Percentiles rank a stretch among this genome's conserved stretches.
These are phyloP conservation scores for Urechis unicinctus DNA, from an alignment of 2,888 invertebrate genomes.

Conservation along the genomic window DNA sequence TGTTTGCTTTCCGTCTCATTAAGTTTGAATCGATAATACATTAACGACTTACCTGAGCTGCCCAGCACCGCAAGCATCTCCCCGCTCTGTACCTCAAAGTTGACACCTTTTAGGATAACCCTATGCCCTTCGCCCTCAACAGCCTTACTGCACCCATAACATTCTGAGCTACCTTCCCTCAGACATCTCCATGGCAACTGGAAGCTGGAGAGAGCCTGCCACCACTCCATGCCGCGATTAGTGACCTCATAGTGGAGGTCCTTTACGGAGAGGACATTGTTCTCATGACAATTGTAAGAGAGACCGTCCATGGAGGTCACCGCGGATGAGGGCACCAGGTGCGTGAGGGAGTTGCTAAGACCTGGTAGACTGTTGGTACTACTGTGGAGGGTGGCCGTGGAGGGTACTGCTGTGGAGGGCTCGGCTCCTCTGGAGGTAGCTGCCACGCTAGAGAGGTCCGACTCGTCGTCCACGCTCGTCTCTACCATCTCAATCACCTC, in stretches of 20 bases:
- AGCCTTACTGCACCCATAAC: constrained; percentile 6
- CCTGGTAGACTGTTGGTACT: no score
- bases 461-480: no score
- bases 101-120: constrained; percentile 30
- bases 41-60: constrained; percentile 28
- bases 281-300: neutral
- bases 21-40: no score
- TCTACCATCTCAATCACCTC: no score
- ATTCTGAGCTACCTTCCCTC: neutral
- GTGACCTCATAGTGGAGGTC: neutral
- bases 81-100: constrained; percentile 31
- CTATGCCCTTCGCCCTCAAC: constrained; percentile 13
- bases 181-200: constrained; percentile 35
- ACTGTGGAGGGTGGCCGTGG: no score
- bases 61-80: constrained; percentile 39
- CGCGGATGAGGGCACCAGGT: no score
- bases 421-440: no score
- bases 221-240: constrained; percentile 14
- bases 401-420: no score
- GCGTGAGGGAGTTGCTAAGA: no score
- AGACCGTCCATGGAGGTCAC: neutral
- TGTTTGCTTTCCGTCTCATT: no score
- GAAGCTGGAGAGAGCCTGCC: constrained; percentile 29
- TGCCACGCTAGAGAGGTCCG: no score
- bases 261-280: neutral